A percentile compares a stretch with the other conserved stretches of the same genome.
Evolutionary conservation across 2,797 vertebrate species (phyloP).

Genomic region (Rhinella marina): DNA sequence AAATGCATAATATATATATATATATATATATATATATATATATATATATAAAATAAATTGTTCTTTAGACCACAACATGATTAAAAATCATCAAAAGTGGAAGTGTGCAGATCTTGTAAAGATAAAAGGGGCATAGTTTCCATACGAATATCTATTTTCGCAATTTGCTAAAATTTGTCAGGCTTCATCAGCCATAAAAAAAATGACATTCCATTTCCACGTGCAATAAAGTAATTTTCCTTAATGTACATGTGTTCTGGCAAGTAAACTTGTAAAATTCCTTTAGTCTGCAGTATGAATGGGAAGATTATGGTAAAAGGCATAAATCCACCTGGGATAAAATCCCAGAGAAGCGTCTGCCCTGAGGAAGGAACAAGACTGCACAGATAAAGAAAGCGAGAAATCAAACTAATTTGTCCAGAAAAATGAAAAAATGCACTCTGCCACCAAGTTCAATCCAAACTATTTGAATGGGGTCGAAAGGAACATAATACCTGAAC

Average conservation of each 20-base stretch:
- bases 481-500: not conserved
- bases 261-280: constrained; percentile 38
- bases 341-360: constrained; percentile 45
- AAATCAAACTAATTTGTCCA: not conserved
- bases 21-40: too few relatives aligned
- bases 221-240: not conserved
- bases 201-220: not conserved
- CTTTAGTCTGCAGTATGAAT: not conserved
- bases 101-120: too few relatives aligned
- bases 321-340: constrained; percentile 27
- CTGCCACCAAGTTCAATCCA: not conserved
- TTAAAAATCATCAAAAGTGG: too few relatives aligned
- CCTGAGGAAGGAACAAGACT: constrained; percentile 15
- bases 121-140: too few relatives aligned
- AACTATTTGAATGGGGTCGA: not conserved
- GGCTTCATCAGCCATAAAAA: not conserved
- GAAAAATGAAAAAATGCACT: not conserved
- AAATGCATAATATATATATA: too few relatives aligned
- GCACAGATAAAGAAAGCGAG: not conserved
- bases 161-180: not conserved
- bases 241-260: constrained; percentile 19
- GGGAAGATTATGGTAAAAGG: constrained; percentile 7
- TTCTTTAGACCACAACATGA: too few relatives aligned
- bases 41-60: too few relatives aligned
- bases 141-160: too few relatives aligned